Conservation (phyloP, 2,113 vertebrate species). For the Blennius ocellaris region DNA sequence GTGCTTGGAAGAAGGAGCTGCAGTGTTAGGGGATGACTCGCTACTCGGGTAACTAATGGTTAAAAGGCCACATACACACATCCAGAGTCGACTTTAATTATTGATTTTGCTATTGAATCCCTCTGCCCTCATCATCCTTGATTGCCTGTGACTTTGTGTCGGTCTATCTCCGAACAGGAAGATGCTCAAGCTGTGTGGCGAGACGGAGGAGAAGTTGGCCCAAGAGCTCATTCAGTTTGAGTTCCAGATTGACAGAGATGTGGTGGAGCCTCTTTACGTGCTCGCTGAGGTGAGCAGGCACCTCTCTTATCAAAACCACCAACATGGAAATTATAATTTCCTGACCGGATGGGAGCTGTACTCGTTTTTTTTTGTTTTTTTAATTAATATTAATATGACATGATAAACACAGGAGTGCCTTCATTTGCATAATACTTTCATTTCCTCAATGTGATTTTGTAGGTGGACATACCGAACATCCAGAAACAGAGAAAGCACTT, state of each 20-base stretch:
- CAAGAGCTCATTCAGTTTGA: conserved; percentile 98
- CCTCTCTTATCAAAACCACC: not conserved
- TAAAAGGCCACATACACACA: not conserved
- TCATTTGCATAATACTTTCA: conserved; percentile 1
- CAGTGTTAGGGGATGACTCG: conserved; percentile 94
- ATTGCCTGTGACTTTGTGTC: conserved; percentile 33
- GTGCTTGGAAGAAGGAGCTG: conserved; percentile 94
- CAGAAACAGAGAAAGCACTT: conserved; percentile 99
- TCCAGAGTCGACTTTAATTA: conserved; percentile 41
- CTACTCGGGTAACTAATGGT: conserved; percentile 88
- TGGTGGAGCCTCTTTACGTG: conserved; percentile 94
- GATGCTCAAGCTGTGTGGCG: conserved; percentile 95
- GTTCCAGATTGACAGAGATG: conserved; percentile 93
- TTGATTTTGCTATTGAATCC: conserved; percentile 44
- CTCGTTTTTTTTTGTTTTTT: not conserved
- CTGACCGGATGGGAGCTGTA: not conserved
- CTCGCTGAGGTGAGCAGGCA: conserved; percentile 89
- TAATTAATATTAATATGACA: not conserved
- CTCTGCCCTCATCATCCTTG: conserved; percentile 40
- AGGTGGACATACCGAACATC: conserved; percentile 98
- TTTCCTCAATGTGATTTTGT: conserved; percentile 36
- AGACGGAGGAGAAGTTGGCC: conserved; percentile 93
- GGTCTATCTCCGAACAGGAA: conserved; percentile 83
- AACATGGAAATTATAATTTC: not conserved
- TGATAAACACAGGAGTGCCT: not conserved